These are phyloP conservation scores for Stichopus horrens DNA, from an alignment of 53 echinoderm and acorn worm genomes.

Conservation along the genomic window DNA sequence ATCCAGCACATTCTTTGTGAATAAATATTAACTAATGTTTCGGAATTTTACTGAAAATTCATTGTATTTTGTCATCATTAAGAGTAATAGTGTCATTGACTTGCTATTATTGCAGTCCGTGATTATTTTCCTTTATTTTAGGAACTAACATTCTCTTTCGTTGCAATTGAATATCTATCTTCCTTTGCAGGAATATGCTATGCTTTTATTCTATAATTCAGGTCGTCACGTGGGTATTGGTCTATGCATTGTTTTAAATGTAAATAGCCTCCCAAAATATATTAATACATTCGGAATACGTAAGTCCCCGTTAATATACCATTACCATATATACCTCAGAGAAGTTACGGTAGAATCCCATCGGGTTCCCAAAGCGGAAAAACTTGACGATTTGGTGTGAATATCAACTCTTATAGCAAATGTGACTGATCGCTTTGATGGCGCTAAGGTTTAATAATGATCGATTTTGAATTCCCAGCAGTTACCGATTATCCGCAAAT, in stretches of 20 bases:
- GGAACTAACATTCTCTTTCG: too few relatives aligned
- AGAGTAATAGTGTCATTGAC: too few relatives aligned
- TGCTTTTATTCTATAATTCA: too few relatives aligned
- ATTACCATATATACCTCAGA: slow-evolving; percentile 7
- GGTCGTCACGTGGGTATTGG: not conserved
- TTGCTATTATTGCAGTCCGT: too few relatives aligned
- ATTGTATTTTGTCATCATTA: too few relatives aligned
- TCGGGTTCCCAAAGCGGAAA: not conserved
- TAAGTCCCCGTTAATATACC: slow-evolving; percentile 13
- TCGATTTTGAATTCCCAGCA: slow-evolving; percentile 32
- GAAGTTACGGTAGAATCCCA: not conserved
- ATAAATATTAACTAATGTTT: too few relatives aligned
- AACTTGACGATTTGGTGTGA: slow-evolving; percentile 27
- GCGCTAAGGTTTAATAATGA: slow-evolving; percentile 29
- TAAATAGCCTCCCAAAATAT: not conserved
- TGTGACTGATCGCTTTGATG: slow-evolving; percentile 22
- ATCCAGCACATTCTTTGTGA: too few relatives aligned
- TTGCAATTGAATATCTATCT: too few relatives aligned
- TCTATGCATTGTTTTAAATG: not conserved
- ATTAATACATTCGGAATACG: not conserved
- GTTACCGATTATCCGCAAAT: slow-evolving; percentile 4
- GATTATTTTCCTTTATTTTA: too few relatives aligned
- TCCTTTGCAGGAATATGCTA: too few relatives aligned
- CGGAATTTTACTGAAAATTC: too few relatives aligned
- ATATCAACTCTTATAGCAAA: slow-evolving; percentile 21